phyloP scores from a whole-genome alignment of 2,888 invertebrate species.

The Coleophora flavipennella region DNA sequence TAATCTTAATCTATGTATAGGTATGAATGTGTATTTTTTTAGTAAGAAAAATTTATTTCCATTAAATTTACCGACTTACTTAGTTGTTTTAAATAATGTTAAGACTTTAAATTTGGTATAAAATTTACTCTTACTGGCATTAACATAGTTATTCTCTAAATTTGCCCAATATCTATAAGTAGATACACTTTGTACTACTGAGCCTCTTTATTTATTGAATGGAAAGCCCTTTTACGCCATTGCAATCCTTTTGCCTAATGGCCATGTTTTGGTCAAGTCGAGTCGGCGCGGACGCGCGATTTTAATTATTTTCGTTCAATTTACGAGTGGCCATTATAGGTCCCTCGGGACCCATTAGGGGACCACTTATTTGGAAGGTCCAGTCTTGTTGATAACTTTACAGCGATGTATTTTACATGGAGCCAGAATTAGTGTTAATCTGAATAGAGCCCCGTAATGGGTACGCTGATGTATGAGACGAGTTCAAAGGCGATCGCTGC shows the following conservation, averaged over 20 bases:
- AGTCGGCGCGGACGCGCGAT: constrained; percentile 51
- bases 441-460: constrained; percentile 35
- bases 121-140: too few relatives aligned
- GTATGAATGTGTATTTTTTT: too few relatives aligned
- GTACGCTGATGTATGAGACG: constrained; percentile 33
- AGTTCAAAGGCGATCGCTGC: constrained; percentile 11
- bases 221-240: constrained; percentile 57
- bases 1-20: too few relatives aligned
- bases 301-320: constrained; percentile 73
- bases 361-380: constrained; percentile 41
- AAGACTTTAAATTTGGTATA: too few relatives aligned
- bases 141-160: too few relatives aligned
- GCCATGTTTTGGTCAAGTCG: constrained; percentile 55
- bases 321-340: constrained; percentile 70
- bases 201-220: constrained; percentile 58
- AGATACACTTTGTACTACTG: constrained; percentile 17
- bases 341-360: constrained; percentile 62
- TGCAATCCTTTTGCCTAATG: constrained; percentile 52
- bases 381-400: constrained; percentile 68
- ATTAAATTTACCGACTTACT: too few relatives aligned
- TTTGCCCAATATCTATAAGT: not conserved
- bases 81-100: too few relatives aligned
- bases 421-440: constrained; percentile 56
- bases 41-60: too few relatives aligned
- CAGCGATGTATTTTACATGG: constrained; percentile 55